These are phyloP conservation scores for Myripristis jacobus DNA, from an alignment of 2,797 vertebrate species.

Conservation along the genomic window DNA sequence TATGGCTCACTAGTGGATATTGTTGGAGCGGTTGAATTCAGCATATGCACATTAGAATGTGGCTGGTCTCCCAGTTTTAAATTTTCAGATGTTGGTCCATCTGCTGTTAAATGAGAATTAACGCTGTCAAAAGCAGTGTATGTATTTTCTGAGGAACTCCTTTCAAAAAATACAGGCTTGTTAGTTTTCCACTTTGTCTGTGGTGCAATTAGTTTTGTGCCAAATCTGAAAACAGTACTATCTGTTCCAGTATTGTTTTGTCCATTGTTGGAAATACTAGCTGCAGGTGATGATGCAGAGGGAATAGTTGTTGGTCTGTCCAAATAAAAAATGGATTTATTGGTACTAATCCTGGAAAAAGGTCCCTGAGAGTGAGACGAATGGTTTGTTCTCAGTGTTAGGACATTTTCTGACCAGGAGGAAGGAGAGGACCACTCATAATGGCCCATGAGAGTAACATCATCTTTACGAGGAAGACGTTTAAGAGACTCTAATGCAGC, in stretches of 20 bases:
- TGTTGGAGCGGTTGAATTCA: constrained; percentile 46
- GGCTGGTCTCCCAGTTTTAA: constrained; percentile 50
- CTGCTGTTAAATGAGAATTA: constrained; percentile 59
- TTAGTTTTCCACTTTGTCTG: constrained; percentile 66
- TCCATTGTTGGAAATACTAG: constrained; percentile 42
- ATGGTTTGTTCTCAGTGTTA: constrained; percentile 19
- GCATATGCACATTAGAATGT: constrained; percentile 35
- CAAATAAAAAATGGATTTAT: constrained; percentile 64
- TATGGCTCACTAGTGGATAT: constrained; percentile 29
- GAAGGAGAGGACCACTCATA: constrained; percentile 25
- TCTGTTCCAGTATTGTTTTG: constrained; percentile 49
- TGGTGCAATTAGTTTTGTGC: constrained; percentile 64
- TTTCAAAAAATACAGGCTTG: constrained; percentile 54
- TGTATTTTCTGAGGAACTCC: constrained; percentile 51
- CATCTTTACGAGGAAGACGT: constrained; percentile 19
- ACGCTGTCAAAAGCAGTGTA: constrained; percentile 54
- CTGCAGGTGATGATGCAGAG: constrained; percentile 36
- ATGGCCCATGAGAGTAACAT: constrained; percentile 16
- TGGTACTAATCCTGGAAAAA: constrained; percentile 18
- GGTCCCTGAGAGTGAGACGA: constrained; percentile 30
- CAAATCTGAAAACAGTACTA: constrained; percentile 70
- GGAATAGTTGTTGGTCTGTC: constrained; percentile 37
- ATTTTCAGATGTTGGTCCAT: constrained; percentile 55
- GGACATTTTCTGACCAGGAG: constrained; percentile 47
- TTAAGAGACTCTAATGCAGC: constrained; percentile 21